Evolutionary conservation across 2,797 vertebrate species (phyloP).

Genomic region (Agapornis canus): DNA sequence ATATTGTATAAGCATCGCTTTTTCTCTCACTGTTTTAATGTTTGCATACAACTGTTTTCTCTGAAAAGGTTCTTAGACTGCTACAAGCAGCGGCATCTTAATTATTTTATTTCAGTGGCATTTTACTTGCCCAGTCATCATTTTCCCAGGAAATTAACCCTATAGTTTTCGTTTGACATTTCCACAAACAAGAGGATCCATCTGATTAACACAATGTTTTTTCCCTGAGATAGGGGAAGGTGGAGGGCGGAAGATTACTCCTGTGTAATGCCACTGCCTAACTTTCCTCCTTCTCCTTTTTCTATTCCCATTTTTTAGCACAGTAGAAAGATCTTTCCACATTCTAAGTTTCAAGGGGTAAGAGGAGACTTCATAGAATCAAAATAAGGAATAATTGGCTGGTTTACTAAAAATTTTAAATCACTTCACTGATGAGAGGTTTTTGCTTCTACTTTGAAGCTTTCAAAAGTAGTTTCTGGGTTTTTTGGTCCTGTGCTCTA

Average conservation of each 20-base stretch:
- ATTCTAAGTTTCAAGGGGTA: not conserved
- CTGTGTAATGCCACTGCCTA: not conserved
- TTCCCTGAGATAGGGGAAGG: not conserved
- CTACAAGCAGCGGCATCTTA: not conserved
- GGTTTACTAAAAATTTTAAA: not conserved
- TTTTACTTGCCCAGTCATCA: not conserved
- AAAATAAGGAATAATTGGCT: not conserved
- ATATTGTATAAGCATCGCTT: not conserved
- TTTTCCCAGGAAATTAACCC: not conserved
- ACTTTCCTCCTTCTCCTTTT: not conserved
- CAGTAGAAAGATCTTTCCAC: not conserved
- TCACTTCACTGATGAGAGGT: not conserved
- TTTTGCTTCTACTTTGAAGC: not conserved
- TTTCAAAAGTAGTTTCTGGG: not conserved
- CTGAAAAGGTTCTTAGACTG: not conserved
- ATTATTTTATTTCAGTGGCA: not conserved
- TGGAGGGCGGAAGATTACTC: fast-evolving
- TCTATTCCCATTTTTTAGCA: not conserved
- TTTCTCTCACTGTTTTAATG: not conserved
- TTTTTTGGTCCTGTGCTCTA: not conserved
- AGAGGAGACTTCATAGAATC: not conserved
- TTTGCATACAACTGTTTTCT: not conserved
- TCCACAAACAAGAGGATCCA: not conserved
- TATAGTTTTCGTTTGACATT: not conserved
- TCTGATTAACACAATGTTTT: not conserved